Conservation (phyloP, 2,797 vertebrate genomes). For the Acanthopagrus latus region DNA sequence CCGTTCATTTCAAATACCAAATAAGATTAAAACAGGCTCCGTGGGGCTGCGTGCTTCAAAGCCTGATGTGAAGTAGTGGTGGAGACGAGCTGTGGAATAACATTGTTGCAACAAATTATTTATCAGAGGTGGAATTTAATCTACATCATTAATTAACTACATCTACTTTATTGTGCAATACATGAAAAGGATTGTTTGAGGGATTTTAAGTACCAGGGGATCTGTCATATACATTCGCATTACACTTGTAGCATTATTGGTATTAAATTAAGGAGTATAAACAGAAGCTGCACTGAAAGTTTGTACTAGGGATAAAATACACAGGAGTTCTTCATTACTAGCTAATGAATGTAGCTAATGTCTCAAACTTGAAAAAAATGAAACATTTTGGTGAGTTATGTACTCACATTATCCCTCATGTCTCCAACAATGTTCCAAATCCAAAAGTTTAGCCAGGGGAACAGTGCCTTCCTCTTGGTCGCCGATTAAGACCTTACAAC, state of each 20-base stretch:
- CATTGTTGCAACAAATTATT: conserved; percentile 35
- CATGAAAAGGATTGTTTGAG: conserved; percentile 40
- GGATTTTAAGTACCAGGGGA: neutral
- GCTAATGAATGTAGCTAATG: too few relatives aligned
- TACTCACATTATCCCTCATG: too few relatives aligned
- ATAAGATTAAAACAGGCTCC: conserved; percentile 70
- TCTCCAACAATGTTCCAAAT: too few relatives aligned
- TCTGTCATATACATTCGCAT: conserved; percentile 2
- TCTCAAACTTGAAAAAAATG: too few relatives aligned
- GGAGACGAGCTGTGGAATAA: conserved; percentile 23
- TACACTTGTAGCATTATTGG: conserved; percentile 3
- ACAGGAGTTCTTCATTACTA: too few relatives aligned
- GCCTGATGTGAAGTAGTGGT: conserved; percentile 25
- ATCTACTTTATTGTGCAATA: conserved; percentile 33
- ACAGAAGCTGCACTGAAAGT: conserved; percentile 20
- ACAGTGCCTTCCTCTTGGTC: too few relatives aligned
- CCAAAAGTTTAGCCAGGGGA: too few relatives aligned
- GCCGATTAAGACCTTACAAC: too few relatives aligned
- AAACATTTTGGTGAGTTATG: too few relatives aligned
- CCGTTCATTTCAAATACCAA: conserved; percentile 70
- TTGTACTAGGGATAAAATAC: neutral
- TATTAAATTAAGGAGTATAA: neutral
- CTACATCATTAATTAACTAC: conserved; percentile 50
- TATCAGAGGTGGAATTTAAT: conserved; percentile 49
- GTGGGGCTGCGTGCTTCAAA: conserved; percentile 49